phyloP scores from a whole-genome alignment of 2,888 invertebrate species.

The Volucella zonaria region DNA sequence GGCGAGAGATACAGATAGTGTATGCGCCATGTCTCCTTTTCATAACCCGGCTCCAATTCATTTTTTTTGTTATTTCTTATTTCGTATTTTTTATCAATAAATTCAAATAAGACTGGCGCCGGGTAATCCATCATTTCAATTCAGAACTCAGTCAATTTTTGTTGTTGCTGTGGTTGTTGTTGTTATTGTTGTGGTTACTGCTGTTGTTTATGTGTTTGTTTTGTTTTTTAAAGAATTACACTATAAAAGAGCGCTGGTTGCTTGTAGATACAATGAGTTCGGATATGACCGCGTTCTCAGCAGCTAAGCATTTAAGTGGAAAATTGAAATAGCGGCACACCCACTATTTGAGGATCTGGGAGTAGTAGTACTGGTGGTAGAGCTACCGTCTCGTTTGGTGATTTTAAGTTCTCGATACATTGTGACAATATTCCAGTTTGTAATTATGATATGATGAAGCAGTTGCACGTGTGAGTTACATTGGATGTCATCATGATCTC shows the following conservation, averaged over 20 bases:
- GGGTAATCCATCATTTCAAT: constrained; percentile 75
- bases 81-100: constrained; percentile 70
- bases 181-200: constrained; percentile 13
- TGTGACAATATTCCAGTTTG: too few species aligned
- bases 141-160: constrained; percentile 68
- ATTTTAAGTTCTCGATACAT: too few species aligned
- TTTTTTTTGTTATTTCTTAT: constrained; percentile 23
- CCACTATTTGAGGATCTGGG: constrained; percentile 33
- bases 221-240: constrained; percentile 33
- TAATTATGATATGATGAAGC: too few species aligned
- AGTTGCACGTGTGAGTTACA: too few species aligned
- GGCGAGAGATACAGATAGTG: constrained; percentile 30
- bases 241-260: constrained; percentile 42
- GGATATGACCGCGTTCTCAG: constrained; percentile 17
- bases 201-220: not conserved
- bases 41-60: constrained; percentile 49
- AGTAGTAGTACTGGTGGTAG: not conserved
- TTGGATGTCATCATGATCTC: too few species aligned
- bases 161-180: constrained; percentile 54
- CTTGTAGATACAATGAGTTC: not conserved
- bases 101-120: constrained; percentile 75
- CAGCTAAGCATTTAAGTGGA: constrained; percentile 62
- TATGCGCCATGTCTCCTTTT: constrained; percentile 40
- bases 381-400: not conserved
- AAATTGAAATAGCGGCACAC: constrained; percentile 69